Evolutionary conservation across 2,888 invertebrate species (phyloP).

Genomic region (Chaitophorus viminalis): DNA sequence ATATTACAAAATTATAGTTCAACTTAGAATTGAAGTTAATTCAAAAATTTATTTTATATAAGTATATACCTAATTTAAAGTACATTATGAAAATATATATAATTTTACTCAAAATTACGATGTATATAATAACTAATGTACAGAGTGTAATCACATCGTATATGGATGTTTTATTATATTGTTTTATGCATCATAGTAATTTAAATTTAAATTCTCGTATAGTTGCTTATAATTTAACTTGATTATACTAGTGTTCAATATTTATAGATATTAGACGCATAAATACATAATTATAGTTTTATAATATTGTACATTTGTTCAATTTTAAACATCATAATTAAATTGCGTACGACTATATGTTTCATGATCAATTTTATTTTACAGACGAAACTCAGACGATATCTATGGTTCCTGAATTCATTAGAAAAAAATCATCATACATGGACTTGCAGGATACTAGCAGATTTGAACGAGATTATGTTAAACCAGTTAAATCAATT

Average conservation of each 20-base stretch:
- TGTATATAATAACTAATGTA: no score
- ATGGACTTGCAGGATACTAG: conserved; percentile 61
- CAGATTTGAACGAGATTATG: conserved; percentile 69
- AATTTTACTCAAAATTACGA: no score
- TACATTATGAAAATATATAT: no score
- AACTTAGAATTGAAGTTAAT: no score
- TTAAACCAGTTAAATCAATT: conserved; percentile 72
- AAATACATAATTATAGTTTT: neutral
- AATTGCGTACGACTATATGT: neutral
- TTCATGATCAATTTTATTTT: conserved; percentile 2
- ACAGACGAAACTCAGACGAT: conserved; percentile 39
- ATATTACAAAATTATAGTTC: no score
- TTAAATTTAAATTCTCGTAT: no score
- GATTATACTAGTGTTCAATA: neutral
- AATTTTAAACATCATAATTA: no score
- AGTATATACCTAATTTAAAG: no score
- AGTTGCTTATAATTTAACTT: neutral
- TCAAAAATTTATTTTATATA: no score
- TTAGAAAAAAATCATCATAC: conserved; percentile 41
- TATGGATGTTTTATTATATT: no score
- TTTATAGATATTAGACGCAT: neutral
- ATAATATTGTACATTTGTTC: neutral
- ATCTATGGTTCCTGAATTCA: conserved; percentile 23
- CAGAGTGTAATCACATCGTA: no score
- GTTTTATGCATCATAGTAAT: no score